A percentile compares a stretch with the other conserved stretches of the same genome.
Evolutionary conservation across 2,113 vertebrate genomes (phyloP).

Genomic region (Pygoscelis adeliae): DNA sequence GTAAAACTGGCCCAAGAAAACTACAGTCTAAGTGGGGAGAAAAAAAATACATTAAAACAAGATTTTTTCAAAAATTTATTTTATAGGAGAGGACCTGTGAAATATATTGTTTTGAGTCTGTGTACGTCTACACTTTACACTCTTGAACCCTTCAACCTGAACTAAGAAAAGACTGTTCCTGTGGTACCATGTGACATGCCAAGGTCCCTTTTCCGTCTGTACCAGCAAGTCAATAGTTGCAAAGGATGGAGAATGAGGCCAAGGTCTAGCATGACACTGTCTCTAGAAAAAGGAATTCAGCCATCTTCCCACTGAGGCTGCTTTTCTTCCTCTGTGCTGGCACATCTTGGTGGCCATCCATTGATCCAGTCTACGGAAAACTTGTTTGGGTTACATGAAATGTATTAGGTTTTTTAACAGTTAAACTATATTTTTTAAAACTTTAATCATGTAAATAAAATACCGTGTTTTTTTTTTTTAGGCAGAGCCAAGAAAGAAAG

Average conservation of each 20-base stretch:
- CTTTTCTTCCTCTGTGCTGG: not conserved
- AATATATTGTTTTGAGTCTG: not conserved
- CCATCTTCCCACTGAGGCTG: not conserved
- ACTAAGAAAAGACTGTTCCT: not conserved
- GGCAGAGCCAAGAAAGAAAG: not conserved
- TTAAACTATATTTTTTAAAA: not conserved
- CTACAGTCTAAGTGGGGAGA: not conserved
- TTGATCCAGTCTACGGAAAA: not conserved
- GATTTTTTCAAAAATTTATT: not conserved
- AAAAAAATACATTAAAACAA: accelerated
- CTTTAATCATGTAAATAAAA: not conserved
- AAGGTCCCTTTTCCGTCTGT: not conserved
- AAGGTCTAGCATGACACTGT: not conserved
- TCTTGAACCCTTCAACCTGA: not conserved
- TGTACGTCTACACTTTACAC: too few relatives aligned
- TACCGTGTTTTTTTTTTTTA: not conserved
- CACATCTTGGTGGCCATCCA: not conserved
- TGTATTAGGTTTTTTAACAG: not conserved
- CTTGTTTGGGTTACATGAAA: not conserved
- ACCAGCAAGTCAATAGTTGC: not conserved
- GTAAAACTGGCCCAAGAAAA: not conserved
- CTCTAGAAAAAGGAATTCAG: not conserved
- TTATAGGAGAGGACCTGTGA: not conserved
- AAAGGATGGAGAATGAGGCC: not conserved
- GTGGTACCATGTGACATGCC: not conserved